Percentiles rank a stretch among this genome's conserved stretches.
Evolutionary conservation across 2,113 vertebrate genomes (phyloP).

Genomic region (Ptychochromis oligacanthus): DNA sequence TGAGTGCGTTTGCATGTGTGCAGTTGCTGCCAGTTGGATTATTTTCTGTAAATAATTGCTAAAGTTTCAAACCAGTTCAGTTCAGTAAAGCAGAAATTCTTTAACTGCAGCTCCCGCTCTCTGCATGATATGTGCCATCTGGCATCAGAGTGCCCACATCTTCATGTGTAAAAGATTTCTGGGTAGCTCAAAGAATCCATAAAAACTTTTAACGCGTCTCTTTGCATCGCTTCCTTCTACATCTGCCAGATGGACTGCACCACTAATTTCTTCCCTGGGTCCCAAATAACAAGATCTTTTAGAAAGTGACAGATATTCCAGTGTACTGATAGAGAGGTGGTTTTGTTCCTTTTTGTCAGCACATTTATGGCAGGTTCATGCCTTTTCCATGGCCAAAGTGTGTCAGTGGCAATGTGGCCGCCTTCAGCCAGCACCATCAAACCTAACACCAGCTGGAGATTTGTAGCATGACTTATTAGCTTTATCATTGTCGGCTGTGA

Average conservation of each 20-base stretch:
- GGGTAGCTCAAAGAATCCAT: slow-evolving; percentile 20
- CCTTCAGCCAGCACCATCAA: slow-evolving; percentile 27
- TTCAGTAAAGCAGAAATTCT: slow-evolving; percentile 44
- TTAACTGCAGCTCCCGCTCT: slow-evolving; percentile 11
- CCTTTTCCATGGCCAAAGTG: slow-evolving; percentile 32
- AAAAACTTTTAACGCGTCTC: slow-evolving; percentile 1
- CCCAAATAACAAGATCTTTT: slow-evolving; percentile 1
- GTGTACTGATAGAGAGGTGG: slow-evolving; percentile 20
- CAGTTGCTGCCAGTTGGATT: slow-evolving; percentile 23
- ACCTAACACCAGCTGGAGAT: slow-evolving; percentile 22
- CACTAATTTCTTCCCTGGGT: slow-evolving; percentile 6
- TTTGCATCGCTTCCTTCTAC: slow-evolving; percentile 12
- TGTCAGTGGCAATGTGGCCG: slow-evolving; percentile 26
- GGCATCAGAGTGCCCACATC: slow-evolving; percentile 42
- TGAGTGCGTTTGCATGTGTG: slow-evolving; percentile 1
- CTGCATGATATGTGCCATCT: slow-evolving; percentile 40
- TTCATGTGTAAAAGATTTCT: slow-evolving; percentile 17
- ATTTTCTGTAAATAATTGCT: slow-evolving; percentile 8
- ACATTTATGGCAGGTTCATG: slow-evolving; percentile 20
- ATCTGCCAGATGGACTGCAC: slow-evolving; percentile 38
- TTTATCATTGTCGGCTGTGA: slow-evolving; percentile 2
- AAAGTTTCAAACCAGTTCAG: slow-evolving; percentile 18
- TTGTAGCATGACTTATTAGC: slow-evolving; percentile 24
- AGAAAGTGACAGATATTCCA: slow-evolving; percentile 14
- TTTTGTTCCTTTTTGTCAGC: slow-evolving; percentile 4